Evolutionary conservation across 2,888 invertebrate species (phyloP), one percentile per base, ranked within the genome.

Genomic region (Drosophila multiciliata): DNA sequence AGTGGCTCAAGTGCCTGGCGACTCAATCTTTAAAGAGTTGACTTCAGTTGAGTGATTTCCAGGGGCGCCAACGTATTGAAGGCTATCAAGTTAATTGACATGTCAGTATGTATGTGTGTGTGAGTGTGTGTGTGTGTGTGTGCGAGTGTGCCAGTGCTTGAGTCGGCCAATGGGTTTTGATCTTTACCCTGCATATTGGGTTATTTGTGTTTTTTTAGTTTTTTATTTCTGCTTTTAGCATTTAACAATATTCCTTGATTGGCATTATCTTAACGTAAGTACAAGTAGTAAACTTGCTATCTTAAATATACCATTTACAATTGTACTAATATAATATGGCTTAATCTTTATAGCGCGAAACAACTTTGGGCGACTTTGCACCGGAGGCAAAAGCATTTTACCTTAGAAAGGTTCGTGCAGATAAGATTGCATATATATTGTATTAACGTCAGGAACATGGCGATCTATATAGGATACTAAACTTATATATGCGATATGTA

Each of bases 271-370:
- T 72, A 52, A 76, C 63, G 48, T 66, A 61, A 66, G 60, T 45
- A 66, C 69, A 48, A 11, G 66, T 50, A 65, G 60, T 78, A 78
- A 80, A 78, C 36, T 64, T 63, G 89, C 84, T 84, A 85, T 89
- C 84, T 85, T 76, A 82, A 84, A 85, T 79, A 77, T 73, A 79
- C 62, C 79, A 59, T 85, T 85, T 85, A 85, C 85, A 87, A 76
- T 66, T 70, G 73, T 73, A 76, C 84, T 84, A 87, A 78, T 74
- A 73, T 76, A 81, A 84, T 81, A 70, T 45, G 48, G 32, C 20
- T 60, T 84, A 83, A 85, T 85, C 89, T 89, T 85, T 89, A 85
- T 87, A 75, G 63, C 36, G 32, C 49, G 73, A 61, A 29, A 29
- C 6, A 29, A 6, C 29, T 5, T 29, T 29, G 29, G 5, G 60